Percentiles rank a stretch among this genome's conserved stretches.
Conservation (phyloP, 1,140 invertebrate genomes). For the Drosophila repleta region DNA sequence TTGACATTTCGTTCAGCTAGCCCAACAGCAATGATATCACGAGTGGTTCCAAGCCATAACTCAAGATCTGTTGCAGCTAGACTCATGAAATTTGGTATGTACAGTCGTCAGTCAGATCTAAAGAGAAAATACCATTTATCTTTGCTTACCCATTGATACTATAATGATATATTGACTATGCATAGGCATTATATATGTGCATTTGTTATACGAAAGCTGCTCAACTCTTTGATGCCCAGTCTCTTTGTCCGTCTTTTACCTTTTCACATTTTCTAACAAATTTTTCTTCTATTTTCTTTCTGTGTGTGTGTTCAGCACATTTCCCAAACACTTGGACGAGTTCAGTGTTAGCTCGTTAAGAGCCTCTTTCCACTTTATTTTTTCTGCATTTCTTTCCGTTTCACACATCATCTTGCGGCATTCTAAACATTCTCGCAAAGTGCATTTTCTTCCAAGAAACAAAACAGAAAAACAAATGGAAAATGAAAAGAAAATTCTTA, state of each 20-base stretch:
- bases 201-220: no score
- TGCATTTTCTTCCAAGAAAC: slow-evolving; percentile 29
- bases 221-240: no score
- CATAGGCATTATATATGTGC: no score
- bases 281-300: background rate
- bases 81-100: background rate
- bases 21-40: background rate
- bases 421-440: slow-evolving; percentile 33
- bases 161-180: no score
- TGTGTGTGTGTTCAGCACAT: background rate
- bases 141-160: no score
- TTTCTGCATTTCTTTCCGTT: slow-evolving; percentile 12
- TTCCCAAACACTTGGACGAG: background rate
- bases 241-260: no score
- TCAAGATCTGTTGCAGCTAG: background rate
- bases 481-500: background rate
- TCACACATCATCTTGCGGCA: slow-evolving; percentile 33
- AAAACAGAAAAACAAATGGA: background rate
- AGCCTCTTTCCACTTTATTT: background rate
- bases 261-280: background rate
- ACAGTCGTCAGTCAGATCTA: no score
- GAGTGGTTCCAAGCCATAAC: background rate
- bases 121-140: no score
- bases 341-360: slow-evolving; percentile 13
- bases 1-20: no score